Conservation (phyloP, 2,888 invertebrate genomes). For the Platycheirus albimanus region DNA sequence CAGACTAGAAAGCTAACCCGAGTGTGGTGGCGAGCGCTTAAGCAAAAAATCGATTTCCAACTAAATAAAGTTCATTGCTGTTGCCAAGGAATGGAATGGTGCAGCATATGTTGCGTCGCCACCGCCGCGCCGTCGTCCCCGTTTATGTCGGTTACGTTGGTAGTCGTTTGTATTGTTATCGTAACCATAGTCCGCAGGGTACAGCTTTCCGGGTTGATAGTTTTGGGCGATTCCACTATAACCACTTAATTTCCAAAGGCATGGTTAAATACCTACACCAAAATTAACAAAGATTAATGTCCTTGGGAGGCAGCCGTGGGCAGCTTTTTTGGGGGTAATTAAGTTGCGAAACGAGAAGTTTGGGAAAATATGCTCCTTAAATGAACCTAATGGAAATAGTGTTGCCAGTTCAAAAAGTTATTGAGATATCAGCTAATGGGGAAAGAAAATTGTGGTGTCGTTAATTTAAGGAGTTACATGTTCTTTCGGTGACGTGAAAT, state of each 20-base stretch:
- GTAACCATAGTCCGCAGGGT: neutral
- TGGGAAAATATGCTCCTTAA: too few relatives aligned
- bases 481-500: too few relatives aligned
- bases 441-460: too few relatives aligned
- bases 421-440: too few relatives aligned
- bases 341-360: neutral
- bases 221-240: neutral
- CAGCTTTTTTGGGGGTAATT: neutral
- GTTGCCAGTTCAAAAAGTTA: neutral
- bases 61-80: conserved; percentile 18
- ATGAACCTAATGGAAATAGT: neutral
- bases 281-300: neutral
- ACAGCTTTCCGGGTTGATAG: conserved; percentile 1
- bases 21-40: conserved; percentile 6
- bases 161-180: neutral
- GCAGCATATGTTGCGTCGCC: conserved; percentile 8
- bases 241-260: neutral
- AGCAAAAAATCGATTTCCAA: conserved; percentile 46
- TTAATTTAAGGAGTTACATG: too few relatives aligned
- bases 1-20: neutral
- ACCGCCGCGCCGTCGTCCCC: too few relatives aligned
- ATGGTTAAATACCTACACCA: neutral
- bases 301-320: neutral
- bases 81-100: conserved; percentile 26
- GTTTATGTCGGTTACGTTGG: too few relatives aligned